Percentiles rank a stretch among this genome's conserved stretches.
phyloP scores from a whole-genome alignment of 2,888 invertebrate species.

The Saturnia pavonia region DNA sequence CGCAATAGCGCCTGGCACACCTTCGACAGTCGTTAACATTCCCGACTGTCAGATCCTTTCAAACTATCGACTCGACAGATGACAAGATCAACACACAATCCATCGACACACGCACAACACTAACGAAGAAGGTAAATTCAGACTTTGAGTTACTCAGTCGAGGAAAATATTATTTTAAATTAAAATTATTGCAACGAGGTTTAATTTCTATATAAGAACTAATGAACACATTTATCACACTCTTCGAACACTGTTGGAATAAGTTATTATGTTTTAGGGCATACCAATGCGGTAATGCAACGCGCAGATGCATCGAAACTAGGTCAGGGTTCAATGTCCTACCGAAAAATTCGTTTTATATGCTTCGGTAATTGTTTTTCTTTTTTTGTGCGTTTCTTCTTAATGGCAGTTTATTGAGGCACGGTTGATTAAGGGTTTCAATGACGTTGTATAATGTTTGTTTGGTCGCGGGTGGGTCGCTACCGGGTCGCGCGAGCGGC shows the following conservation, averaged over 20 bases:
- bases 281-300: constrained; percentile 56
- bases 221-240: constrained; percentile 78
- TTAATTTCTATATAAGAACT: constrained; percentile 51
- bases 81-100: constrained; percentile 5
- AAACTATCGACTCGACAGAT: background rate
- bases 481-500: constrained; percentile 34
- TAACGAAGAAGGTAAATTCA: constrained; percentile 45
- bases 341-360: constrained; percentile 42
- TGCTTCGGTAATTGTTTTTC: constrained; percentile 26
- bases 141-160: constrained; percentile 65
- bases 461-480: constrained; percentile 27
- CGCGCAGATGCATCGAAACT: constrained; percentile 68
- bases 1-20: constrained; percentile 4
- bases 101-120: constrained; percentile 36
- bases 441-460: constrained; percentile 48
- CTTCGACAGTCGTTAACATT: constrained; percentile 6
- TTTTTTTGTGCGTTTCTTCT: constrained; percentile 26
- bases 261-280: constrained; percentile 38
- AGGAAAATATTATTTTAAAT: constrained; percentile 30
- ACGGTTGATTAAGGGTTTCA: constrained; percentile 35
- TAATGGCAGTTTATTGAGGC: constrained; percentile 61
- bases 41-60: constrained; percentile 1
- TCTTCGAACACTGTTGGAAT: constrained; percentile 49
- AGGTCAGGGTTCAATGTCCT: constrained; percentile 72
- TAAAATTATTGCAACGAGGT: constrained; percentile 52